phyloP scores from a whole-genome alignment of 2,888 invertebrate genomes.

The Heliconius sara region DNA sequence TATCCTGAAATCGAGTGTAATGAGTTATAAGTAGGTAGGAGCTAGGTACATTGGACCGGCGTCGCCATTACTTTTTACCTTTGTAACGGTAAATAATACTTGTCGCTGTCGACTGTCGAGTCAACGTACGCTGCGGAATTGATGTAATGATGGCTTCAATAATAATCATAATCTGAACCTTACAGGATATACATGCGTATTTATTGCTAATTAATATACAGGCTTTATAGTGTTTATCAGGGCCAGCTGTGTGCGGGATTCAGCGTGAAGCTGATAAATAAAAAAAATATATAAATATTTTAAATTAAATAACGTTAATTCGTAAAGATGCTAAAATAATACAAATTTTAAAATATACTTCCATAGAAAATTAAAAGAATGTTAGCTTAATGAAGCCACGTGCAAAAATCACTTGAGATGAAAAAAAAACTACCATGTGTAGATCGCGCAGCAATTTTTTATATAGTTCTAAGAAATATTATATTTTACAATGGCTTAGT shows the following conservation, averaged over 20 bases:
- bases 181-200: constrained; percentile 24
- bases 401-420: background rate
- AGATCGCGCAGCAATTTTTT: background rate
- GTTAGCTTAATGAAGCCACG: background rate
- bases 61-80: constrained; percentile 37
- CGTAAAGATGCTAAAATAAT: too few species aligned
- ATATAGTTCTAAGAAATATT: background rate
- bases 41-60: constrained; percentile 16
- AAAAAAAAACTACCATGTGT: background rate
- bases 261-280: too few species aligned
- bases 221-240: background rate
- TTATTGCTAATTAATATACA: background rate
- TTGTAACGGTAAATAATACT: constrained; percentile 44
- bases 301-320: too few species aligned
- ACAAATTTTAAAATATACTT: background rate
- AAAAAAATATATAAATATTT: too few species aligned
- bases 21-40: background rate
- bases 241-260: too few species aligned
- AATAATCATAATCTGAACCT: constrained; percentile 36
- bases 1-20: background rate
- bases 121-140: constrained; percentile 47
- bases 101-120: constrained; percentile 41
- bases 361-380: background rate
- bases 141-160: constrained; percentile 45
- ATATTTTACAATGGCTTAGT: background rate